Conservation (phyloP, 2,888 invertebrate species). For the Drosophila meridionalis region DNA sequence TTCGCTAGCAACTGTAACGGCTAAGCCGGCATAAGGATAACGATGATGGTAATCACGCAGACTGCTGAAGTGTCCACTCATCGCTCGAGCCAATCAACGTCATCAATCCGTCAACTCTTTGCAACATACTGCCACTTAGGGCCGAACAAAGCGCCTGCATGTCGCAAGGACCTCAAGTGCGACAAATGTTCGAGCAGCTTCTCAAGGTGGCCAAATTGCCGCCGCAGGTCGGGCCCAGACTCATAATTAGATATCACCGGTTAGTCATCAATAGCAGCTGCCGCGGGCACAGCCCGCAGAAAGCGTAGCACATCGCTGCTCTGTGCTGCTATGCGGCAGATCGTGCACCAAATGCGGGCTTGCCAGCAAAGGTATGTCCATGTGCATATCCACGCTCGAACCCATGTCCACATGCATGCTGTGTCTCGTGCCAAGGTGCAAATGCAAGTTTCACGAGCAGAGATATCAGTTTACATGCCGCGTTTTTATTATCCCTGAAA, state of each 20-base stretch:
- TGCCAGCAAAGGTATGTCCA: conserved; percentile 58
- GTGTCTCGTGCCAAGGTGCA: conserved; percentile 76
- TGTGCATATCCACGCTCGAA: conserved; percentile 13
- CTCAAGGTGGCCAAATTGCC: conserved; percentile 78
- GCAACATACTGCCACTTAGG: conserved; percentile 66
- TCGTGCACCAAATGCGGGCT: conserved; percentile 64
- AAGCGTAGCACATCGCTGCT: conserved; percentile 42
- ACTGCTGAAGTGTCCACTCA: conserved; percentile 58
- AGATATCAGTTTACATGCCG: conserved; percentile 68
- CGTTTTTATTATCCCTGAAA: conserved; percentile 52
- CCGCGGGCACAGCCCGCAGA: conserved; percentile 66
- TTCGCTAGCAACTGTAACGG: conserved; percentile 41
- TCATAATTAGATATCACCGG: conserved; percentile 55
- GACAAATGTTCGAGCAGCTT: conserved; percentile 45
- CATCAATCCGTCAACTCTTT: conserved; percentile 74
- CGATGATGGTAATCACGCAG: conserved; percentile 63
- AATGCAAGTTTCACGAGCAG: conserved; percentile 60
- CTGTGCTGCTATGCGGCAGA: conserved; percentile 45
- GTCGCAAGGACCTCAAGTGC: conserved; percentile 34
- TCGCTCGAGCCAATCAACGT: conserved; percentile 53
- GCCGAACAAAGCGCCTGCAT: conserved; percentile 69
- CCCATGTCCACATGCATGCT: conserved; percentile 29
- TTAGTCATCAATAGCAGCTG: conserved; percentile 25
- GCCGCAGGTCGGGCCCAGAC: conserved; percentile 62
- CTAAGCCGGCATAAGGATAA: conserved; percentile 49